These are phyloP conservation scores for Natrix natrix DNA, from an alignment of 2,797 vertebrate species.

Conservation along the genomic window DNA sequence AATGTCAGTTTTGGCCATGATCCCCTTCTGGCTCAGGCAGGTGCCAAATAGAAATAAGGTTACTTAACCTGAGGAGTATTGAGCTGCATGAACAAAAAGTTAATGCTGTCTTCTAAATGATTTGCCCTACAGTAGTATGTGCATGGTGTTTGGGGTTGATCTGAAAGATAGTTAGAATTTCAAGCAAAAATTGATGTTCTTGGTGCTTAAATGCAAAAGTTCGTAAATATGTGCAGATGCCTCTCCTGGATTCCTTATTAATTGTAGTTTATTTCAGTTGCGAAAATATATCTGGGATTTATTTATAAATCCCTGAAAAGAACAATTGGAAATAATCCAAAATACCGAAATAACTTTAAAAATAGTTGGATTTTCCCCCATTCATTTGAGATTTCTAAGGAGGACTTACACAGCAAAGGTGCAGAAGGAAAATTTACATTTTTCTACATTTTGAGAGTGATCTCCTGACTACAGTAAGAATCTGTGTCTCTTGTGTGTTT, in stretches of 20 bases:
- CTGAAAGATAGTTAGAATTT: conserved; percentile 39
- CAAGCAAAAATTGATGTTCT: conserved; percentile 10
- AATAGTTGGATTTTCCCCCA: conserved; percentile 64
- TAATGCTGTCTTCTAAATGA: background rate
- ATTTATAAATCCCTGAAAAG: conserved; percentile 67
- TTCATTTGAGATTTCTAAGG: conserved; percentile 39
- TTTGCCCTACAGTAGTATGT: conserved; percentile 12
- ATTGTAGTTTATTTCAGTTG: conserved; percentile 52
- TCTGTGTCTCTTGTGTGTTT: background rate
- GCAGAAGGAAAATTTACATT: background rate
- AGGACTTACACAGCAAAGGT: conserved; percentile 42
- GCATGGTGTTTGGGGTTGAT: conserved; percentile 45
- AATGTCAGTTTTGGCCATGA: background rate
- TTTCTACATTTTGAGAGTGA: conserved; percentile 37
- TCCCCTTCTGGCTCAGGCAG: background rate
- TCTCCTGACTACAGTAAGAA: conserved; percentile 57
- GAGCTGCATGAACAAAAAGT: background rate
- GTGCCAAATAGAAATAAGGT: background rate
- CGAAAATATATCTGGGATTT: conserved; percentile 70
- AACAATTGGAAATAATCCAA: conserved; percentile 72
- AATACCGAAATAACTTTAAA: conserved; percentile 71
- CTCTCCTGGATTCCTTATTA: conserved; percentile 63
- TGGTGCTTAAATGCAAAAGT: conserved; percentile 33
- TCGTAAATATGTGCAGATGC: conserved; percentile 66
- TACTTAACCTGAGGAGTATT: rapidly evolving